Percentiles rank a stretch among this genome's conserved stretches.
Conservation (phyloP, 2,888 invertebrate genomes). For the Stramonita haemastoma region DNA sequence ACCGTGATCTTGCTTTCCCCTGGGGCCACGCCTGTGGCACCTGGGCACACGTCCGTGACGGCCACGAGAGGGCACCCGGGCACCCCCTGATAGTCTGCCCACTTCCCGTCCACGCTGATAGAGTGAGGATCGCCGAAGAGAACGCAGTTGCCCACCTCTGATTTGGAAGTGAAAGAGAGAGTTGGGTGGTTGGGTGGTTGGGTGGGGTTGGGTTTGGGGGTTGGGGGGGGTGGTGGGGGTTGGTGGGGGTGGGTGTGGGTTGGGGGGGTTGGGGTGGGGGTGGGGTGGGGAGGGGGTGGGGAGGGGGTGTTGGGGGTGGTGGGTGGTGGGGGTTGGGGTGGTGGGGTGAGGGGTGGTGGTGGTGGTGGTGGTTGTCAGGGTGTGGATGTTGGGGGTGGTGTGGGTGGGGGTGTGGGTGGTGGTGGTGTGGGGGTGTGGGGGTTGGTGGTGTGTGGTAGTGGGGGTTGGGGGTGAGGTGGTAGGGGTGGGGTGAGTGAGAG, state of each 20-base stretch:
- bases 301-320: no score
- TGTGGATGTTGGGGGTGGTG: no score
- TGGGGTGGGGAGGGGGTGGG: no score
- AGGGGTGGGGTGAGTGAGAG: no score
- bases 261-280: not conserved
- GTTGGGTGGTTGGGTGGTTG: not conserved
- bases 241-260: not conserved
- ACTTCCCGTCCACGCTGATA: constrained; percentile 60
- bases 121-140: constrained; percentile 75
- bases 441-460: no score
- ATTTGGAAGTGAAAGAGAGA: not conserved
- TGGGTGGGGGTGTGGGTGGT: no score
- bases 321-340: no score
- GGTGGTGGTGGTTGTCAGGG: no score
- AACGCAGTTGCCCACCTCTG: constrained; percentile 66
- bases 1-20: constrained; percentile 54
- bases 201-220: not conserved
- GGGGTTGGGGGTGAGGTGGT: no score
- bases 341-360: no score
- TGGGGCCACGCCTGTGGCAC: not conserved
- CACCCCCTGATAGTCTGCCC: constrained; percentile 65
- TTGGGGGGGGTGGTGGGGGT: no score
- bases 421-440: no score
- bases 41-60: constrained; percentile 64
- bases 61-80: constrained; percentile 64